Evolutionary conservation across 2,113 vertebrate species (phyloP), one percentile per base, ranked within the genome.

Genomic region (Nycticebus coucang): DNA sequence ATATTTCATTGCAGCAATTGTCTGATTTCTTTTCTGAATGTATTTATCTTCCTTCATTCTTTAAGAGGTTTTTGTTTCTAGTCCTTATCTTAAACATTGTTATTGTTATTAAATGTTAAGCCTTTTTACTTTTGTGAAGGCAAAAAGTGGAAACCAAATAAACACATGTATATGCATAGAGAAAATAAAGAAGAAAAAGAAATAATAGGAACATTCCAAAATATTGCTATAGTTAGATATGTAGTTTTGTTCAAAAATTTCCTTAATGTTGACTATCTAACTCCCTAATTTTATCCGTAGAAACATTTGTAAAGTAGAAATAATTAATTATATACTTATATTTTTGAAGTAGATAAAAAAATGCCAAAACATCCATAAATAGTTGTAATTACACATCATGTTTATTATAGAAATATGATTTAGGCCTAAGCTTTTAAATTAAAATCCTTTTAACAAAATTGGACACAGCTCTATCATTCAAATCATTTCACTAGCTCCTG

Each of bases 341-440:
- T 66, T 55, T 81, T 35, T 30, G 8, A 95, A 62, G 33, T 33
- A 75, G 18, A 57, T 30, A 57, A 68, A 89, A 68, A 89, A 64
- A 59, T 69, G 8, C 1, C 24, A 30, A 93, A 68, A 72, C 7
- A 74, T 18, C 14, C 24, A 71, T 72, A 53, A 62, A 55, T 87
- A 55, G 5, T 79, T 84, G 11, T 3, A 88, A n/a, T 72, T 0
- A 6, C 21, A 28, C 22, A 37, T 94, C 1, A 12, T 81, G 21
- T 22, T 93, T 83, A 62, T 84, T 66, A 81, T 87, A 13, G 85
- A 88, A 35, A 89, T 92, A 85, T 78, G n/a, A 93, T 55, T 68
- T 81, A 87, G 13, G 24, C 0, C 55, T 8, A 78, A 62, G 15
- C 8, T 87, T 86, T 0, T 86, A 74, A 89, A 91, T 89, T 82